These are phyloP conservation scores for Callinectes sapidus DNA, from an alignment of 2,888 invertebrate genomes.

Conservation along the genomic window DNA sequence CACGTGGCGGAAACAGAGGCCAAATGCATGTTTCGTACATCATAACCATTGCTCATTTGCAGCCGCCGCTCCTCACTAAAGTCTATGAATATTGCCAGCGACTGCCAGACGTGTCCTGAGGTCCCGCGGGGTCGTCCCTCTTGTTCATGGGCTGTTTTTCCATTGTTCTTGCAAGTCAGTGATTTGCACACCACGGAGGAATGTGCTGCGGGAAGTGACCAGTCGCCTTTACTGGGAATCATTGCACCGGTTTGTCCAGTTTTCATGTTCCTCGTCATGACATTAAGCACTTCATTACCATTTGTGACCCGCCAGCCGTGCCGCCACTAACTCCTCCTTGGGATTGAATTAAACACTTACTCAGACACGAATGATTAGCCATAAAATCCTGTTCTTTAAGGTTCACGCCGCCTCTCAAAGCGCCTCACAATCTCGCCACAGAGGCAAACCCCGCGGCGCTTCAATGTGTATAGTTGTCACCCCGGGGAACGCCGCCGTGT, in stretches of 20 bases:
- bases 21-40: too few relatives aligned
- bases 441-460: background rate
- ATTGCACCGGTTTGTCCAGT: background rate
- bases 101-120: background rate
- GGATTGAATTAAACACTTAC: background rate
- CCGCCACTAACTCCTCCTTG: background rate
- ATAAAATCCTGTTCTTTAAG: background rate
- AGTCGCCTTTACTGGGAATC: background rate
- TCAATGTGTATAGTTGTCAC: background rate
- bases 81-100: background rate
- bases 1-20: too few relatives aligned
- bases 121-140: background rate
- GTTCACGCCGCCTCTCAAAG: background rate
- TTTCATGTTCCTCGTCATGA: background rate
- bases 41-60: too few relatives aligned
- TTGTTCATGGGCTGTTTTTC: background rate
- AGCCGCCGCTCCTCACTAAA: too few relatives aligned
- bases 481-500: background rate
- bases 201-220: background rate
- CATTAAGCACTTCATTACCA: background rate
- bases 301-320: background rate
- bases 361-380: background rate
- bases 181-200: background rate
- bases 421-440: background rate
- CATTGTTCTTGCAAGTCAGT: background rate